These are phyloP conservation scores for Mustelus asterias DNA, from an alignment of 2,113 vertebrate species.

Conservation along the genomic window DNA sequence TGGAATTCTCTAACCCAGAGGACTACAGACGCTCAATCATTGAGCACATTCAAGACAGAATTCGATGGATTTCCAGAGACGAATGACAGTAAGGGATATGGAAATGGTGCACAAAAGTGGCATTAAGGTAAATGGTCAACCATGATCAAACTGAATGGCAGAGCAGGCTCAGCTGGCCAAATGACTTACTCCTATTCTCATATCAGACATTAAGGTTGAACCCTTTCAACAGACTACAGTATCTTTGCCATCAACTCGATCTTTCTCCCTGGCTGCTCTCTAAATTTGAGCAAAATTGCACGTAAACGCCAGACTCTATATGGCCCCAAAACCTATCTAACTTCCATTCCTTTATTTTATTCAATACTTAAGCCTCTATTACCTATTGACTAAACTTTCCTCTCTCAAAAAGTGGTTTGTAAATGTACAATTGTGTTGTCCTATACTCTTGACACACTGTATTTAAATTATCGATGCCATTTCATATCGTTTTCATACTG, in stretches of 20 bases:
- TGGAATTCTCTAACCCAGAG: too few species aligned
- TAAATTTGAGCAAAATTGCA: not conserved
- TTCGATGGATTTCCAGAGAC: too few species aligned
- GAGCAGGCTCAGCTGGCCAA: too few species aligned
- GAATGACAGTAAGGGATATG: too few species aligned
- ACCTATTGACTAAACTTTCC: not conserved
- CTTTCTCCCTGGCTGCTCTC: not conserved
- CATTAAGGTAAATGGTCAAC: too few species aligned
- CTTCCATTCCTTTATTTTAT: not conserved
- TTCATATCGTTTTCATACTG: not conserved
- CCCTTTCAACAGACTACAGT: not conserved
- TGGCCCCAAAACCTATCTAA: not conserved
- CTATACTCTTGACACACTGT: not conserved
- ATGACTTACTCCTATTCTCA: too few species aligned
- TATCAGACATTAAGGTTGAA: not conserved
- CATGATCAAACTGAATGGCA: too few species aligned
- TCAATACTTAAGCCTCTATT: not conserved
- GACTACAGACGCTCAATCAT: too few species aligned
- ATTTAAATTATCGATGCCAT: not conserved
- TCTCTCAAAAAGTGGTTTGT: not conserved
- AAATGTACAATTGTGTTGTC: not conserved
- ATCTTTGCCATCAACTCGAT: not conserved
- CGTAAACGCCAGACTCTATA: not conserved
- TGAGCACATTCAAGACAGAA: too few species aligned
- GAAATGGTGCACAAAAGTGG: too few species aligned